Evolutionary conservation across 2,888 invertebrate species (phyloP).

Genomic region (Cyrtodaria siliqua): DNA sequence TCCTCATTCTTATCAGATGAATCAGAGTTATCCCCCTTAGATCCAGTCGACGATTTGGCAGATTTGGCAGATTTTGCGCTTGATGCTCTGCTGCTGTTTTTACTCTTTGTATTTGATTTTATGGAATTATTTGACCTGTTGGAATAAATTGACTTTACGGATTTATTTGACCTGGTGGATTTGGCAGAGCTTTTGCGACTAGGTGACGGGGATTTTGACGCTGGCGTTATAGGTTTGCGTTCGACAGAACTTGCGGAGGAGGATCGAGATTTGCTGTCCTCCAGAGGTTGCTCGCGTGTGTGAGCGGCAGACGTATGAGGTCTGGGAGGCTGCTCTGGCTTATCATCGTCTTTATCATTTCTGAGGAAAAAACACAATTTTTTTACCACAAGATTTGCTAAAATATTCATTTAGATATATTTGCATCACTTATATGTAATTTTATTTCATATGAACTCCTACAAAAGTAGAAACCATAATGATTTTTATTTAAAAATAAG

Average conservation of each 20-base stretch:
- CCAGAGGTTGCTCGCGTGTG: not conserved
- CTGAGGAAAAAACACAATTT: not conserved
- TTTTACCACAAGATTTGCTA: no score
- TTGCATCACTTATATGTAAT: no score
- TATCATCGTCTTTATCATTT: conserved; percentile 12
- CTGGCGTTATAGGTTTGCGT: conserved; percentile 4
- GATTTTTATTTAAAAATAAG: no score
- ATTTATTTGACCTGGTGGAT: conserved; percentile 39
- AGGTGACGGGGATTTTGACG: conserved; percentile 35
- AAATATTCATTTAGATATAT: no score
- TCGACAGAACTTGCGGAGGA: conserved; percentile 1
- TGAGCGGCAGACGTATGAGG: not conserved
- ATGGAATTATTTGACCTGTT: conserved; percentile 34
- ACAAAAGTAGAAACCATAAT: no score
- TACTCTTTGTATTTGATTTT: conserved; percentile 26
- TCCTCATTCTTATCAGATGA: not conserved
- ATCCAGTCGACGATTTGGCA: not conserved
- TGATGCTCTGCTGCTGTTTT: conserved; percentile 30
- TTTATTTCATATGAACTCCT: no score
- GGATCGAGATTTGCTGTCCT: conserved; percentile 11
- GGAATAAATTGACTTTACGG: conserved; percentile 37
- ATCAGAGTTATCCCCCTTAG: conserved; percentile 26
- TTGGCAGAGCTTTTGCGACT: conserved; percentile 49
- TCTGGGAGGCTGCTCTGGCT: conserved; percentile 11
- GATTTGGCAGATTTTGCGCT: conserved; percentile 22